Evolutionary conservation across 2,888 invertebrate species (phyloP).

Genomic region (Hesperia comma): DNA sequence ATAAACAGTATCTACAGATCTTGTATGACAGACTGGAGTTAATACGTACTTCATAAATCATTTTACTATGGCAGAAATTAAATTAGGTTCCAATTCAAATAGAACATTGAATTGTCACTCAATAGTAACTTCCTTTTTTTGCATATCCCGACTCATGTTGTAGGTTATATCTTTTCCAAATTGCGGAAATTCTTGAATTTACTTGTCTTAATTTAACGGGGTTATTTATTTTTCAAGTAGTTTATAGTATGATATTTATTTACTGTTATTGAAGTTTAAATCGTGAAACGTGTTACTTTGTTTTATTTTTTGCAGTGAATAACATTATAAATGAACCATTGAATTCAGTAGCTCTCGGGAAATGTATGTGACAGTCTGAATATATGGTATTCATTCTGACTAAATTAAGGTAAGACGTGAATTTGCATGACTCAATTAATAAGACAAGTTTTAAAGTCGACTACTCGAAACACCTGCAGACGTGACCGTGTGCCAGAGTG

Average conservation of each 20-base stretch:
- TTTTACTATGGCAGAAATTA: constrained; percentile 33
- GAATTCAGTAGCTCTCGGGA: background rate
- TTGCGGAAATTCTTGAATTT: too few species aligned
- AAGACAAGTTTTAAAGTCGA: constrained; percentile 28
- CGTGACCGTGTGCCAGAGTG: constrained; percentile 37
- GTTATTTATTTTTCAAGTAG: too few species aligned
- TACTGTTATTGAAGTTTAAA: too few species aligned
- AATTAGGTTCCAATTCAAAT: constrained; percentile 36
- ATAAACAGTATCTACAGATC: constrained; percentile 37
- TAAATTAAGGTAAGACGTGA: constrained; percentile 38
- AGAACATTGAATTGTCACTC: constrained; percentile 26
- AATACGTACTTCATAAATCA: constrained; percentile 36
- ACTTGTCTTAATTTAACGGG: too few species aligned
- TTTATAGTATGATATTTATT: too few species aligned
- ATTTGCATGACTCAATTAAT: constrained; percentile 47
- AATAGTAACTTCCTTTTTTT: constrained; percentile 16
- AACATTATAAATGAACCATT: background rate
- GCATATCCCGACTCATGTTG: background rate
- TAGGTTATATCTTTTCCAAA: too few species aligned
- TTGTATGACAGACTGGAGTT: constrained; percentile 37
- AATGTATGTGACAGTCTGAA: background rate
- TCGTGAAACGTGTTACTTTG: background rate
- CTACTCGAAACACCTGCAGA: constrained; percentile 35
- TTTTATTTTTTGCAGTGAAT: background rate
- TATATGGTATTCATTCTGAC: constrained; percentile 18